Percentiles rank a stretch among this genome's conserved stretches.
These are phyloP conservation scores for Varecia variegata DNA, from an alignment of 2,797 vertebrate genomes.

Conservation along the genomic window DNA sequence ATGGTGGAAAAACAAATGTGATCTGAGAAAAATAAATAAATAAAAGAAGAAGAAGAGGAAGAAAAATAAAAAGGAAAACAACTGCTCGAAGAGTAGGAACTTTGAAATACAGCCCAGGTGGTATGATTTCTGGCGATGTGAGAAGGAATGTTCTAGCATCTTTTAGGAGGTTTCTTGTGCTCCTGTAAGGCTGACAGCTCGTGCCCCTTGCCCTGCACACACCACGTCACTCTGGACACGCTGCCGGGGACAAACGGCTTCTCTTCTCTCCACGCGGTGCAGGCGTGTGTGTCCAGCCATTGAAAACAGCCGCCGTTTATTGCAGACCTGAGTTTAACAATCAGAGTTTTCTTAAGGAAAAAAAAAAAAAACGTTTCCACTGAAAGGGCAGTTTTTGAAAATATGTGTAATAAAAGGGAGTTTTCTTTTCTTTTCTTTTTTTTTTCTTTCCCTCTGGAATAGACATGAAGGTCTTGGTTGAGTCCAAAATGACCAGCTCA, in stretches of 20 bases:
- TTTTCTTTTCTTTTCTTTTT: not conserved
- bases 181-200: not conserved
- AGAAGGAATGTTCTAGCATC: slow-evolving; percentile 31
- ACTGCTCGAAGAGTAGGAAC: not conserved
- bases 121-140: not conserved
- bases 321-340: slow-evolving; percentile 13
- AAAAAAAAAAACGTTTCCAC: slow-evolving; percentile 43
- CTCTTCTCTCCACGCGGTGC: not conserved
- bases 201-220: not conserved
- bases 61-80: not conserved
- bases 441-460: not conserved
- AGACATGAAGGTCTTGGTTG: not conserved
- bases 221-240: not conserved
- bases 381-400: slow-evolving; percentile 27
- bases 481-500: not conserved
- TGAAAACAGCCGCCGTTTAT: slow-evolving; percentile 52
- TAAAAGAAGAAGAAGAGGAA: not conserved
- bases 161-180: not conserved
- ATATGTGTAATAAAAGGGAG: not conserved
- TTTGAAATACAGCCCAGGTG: not conserved
- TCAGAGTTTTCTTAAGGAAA: slow-evolving; percentile 56
- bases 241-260: not conserved
- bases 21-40: not conserved
- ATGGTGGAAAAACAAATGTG: slow-evolving; percentile 56
- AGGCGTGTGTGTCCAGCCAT: not conserved